These are phyloP conservation scores for Steinernema scapterisci DNA, from an alignment of 2,888 invertebrate genomes.

Conservation along the genomic window DNA sequence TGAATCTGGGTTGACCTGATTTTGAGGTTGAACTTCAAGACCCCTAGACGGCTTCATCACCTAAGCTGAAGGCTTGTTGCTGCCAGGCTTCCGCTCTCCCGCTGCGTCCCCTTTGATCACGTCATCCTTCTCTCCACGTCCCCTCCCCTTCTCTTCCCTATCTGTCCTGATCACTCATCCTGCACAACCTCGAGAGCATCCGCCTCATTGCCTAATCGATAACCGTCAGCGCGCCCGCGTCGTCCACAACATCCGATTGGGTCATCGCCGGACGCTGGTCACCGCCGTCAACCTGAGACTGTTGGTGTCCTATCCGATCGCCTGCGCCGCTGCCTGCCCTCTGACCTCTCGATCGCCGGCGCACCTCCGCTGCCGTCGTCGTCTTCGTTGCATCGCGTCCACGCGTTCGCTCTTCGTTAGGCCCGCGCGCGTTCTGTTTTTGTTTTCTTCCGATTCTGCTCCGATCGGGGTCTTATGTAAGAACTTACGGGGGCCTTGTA, in stretches of 20 bases:
- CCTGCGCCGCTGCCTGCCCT: background rate
- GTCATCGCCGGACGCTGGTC: background rate
- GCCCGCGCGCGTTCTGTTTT: conserved; percentile 8
- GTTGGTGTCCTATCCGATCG: background rate
- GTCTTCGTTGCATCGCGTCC: too few relatives aligned
- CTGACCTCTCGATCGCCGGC: conserved; percentile 18
- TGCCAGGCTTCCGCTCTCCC: too few relatives aligned
- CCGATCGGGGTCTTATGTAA: background rate
- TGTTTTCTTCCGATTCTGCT: background rate
- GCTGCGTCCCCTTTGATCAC: background rate
- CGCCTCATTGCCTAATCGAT: conserved; percentile 13
- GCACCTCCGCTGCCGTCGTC: background rate
- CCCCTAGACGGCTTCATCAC: too few relatives aligned
- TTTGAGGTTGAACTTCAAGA: too few relatives aligned
- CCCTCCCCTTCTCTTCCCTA: background rate
- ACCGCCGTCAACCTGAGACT: conserved; percentile 14
- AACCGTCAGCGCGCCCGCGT: background rate
- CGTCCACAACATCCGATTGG: conserved; percentile 1
- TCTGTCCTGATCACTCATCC: background rate
- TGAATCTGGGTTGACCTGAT: too few relatives aligned
- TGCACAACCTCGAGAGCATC: background rate
- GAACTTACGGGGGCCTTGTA: background rate
- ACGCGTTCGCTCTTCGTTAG: conserved; percentile 13
- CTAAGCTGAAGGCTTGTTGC: too few relatives aligned
- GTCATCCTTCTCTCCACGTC: background rate